Percentiles rank a stretch among this genome's conserved stretches.
Evolutionary conservation across 2,797 vertebrate species (phyloP).

Genomic region (Setipinna tenuifilis): DNA sequence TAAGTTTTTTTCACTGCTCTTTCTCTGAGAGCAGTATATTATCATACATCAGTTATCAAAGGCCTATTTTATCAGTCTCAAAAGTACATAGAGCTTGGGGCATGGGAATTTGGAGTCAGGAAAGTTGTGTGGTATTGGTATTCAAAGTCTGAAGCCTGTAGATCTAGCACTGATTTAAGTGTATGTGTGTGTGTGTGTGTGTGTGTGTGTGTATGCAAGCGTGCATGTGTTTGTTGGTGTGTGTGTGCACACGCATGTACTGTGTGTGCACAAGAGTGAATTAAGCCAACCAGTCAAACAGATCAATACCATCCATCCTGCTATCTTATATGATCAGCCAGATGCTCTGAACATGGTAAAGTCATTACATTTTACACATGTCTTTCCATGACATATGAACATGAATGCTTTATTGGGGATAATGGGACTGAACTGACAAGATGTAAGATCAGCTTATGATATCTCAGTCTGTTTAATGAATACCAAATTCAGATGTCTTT

Average conservation of each 20-base stretch:
- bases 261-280: no score
- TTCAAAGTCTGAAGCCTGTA: no score
- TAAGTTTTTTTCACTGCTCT: no score
- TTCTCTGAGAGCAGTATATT: no score
- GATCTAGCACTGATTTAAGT: no score
- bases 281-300: no score
- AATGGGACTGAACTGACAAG: background rate
- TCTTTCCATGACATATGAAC: background rate
- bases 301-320: background rate
- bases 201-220: background rate
- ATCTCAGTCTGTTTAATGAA: background rate
- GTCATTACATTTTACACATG: background rate
- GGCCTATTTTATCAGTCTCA: no score
- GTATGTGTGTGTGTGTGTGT: conserved; percentile 2
- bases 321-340: background rate
- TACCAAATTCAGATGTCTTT: background rate
- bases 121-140: no score
- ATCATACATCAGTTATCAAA: no score
- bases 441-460: background rate
- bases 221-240: background rate
- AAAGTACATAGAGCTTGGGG: no score
- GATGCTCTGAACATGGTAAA: background rate
- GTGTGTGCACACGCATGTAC: no score
- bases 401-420: background rate
- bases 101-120: no score